These are phyloP conservation scores for Calypte anna DNA, from an alignment of 2,113 vertebrate genomes.

Conservation along the genomic window DNA sequence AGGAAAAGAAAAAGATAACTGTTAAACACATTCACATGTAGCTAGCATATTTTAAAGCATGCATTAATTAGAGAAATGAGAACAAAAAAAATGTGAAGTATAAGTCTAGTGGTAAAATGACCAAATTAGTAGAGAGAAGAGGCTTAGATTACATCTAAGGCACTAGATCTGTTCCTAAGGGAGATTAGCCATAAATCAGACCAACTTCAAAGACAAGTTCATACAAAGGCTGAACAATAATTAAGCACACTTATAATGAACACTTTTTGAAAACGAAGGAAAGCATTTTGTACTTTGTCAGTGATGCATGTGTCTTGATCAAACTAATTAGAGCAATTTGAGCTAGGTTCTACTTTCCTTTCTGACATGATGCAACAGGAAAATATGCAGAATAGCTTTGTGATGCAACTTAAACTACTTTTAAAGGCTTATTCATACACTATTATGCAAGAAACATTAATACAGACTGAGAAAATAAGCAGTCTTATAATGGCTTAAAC, in stretches of 20 bases:
- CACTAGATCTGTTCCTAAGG: neutral
- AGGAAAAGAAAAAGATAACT: neutral
- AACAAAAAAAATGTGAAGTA: neutral
- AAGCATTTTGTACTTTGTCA: neutral
- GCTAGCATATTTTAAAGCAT: neutral
- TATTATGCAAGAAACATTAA: neutral
- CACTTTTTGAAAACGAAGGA: neutral
- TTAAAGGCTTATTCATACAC: neutral
- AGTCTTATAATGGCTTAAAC: neutral
- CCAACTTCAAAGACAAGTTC: constrained; percentile 9
- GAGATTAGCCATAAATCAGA: neutral
- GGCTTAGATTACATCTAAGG: neutral
- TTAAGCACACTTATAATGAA: neutral
- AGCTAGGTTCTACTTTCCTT: neutral
- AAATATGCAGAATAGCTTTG: neutral
- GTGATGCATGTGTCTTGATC: neutral
- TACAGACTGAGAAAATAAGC: neutral
- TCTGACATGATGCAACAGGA: neutral
- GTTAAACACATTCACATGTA: neutral
- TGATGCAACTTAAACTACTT: neutral
- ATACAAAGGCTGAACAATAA: constrained; percentile 11
- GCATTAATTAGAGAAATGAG: neutral
- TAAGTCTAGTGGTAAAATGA: neutral
- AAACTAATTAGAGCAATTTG: neutral
- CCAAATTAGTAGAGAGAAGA: neutral